phyloP scores from a whole-genome alignment of 2,113 vertebrate genomes.

The Procavia capensis region DNA sequence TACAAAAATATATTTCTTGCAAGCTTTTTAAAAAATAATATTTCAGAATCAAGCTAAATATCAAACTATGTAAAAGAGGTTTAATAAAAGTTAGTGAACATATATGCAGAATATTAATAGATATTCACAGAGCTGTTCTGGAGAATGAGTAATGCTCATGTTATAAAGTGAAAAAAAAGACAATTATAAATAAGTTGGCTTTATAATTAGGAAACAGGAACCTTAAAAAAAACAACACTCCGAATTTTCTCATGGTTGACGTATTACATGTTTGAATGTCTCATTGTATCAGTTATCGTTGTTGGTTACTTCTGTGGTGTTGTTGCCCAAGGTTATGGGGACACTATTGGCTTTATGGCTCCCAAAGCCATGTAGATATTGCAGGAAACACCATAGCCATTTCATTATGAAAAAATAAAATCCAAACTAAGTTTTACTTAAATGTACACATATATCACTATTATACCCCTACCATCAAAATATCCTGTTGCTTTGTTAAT shows the following conservation, averaged over 20 bases:
- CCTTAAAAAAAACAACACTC: background rate
- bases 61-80: background rate
- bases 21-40: background rate
- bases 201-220: conserved; percentile 9
- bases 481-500: background rate
- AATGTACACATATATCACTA: background rate
- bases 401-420: background rate
- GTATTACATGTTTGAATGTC: background rate
- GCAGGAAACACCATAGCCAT: background rate
- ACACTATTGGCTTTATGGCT: background rate
- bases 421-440: background rate
- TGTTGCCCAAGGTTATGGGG: background rate
- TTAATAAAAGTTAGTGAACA: background rate
- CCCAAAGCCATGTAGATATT: too few species aligned
- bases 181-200: background rate
- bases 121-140: background rate
- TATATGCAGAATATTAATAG: background rate
- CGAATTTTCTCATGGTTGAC: background rate
- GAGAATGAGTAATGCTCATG: background rate
- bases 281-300: background rate
- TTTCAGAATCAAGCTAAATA: background rate
- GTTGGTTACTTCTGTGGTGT: background rate
- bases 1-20: background rate
- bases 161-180: conserved; percentile 7
- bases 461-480: background rate